A percentile compares a stretch with the other conserved stretches of the same genome.
Evolutionary conservation across 2,797 vertebrate species (phyloP).

Genomic region (Cuniculus paca): DNA sequence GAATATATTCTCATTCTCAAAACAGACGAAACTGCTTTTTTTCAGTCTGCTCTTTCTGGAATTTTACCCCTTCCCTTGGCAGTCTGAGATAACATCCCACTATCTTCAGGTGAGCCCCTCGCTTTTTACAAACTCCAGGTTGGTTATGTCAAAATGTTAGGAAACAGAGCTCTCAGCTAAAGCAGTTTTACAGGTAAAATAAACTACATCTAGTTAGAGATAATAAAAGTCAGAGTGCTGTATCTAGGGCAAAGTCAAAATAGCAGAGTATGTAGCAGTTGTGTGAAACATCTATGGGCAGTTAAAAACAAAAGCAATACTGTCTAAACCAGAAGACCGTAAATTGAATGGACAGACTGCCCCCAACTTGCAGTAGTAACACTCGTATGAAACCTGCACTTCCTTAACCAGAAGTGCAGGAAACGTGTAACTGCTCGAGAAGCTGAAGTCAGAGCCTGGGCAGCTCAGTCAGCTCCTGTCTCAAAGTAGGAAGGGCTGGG

Average conservation of each 20-base stretch:
- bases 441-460: neutral
- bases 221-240: neutral
- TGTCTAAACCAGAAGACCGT: neutral
- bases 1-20: constrained; percentile 46
- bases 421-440: neutral
- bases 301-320: neutral
- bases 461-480: neutral
- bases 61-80: neutral
- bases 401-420: constrained; percentile 8
- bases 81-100: neutral
- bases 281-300: neutral
- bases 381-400: neutral
- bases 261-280: neutral
- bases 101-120: neutral
- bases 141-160: neutral
- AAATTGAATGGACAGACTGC: neutral
- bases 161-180: neutral
- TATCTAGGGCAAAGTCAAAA: constrained; percentile 2
- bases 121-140: neutral
- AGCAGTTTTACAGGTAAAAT: constrained; percentile 48
- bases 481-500: neutral
- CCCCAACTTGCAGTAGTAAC: neutral
- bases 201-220: neutral
- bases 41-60: neutral
- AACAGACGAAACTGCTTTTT: constrained; percentile 9